These are phyloP conservation scores for Charanyca ferruginea DNA, from an alignment of 2,888 invertebrate genomes.

Conservation along the genomic window DNA sequence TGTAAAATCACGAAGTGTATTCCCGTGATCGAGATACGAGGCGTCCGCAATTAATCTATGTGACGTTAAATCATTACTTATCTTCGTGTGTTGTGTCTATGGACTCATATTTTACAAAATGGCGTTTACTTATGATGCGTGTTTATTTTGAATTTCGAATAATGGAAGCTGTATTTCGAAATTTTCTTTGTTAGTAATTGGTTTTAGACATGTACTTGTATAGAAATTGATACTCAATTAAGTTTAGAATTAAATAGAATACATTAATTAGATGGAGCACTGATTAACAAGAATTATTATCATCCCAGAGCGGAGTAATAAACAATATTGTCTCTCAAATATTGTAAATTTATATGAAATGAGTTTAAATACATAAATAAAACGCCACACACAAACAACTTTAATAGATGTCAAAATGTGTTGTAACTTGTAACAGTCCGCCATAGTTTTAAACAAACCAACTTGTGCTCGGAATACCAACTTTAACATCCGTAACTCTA, in stretches of 20 bases:
- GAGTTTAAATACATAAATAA: background rate
- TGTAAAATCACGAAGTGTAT: slow-evolving; percentile 56
- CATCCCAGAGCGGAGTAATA: background rate
- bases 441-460: slow-evolving; percentile 55
- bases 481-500: slow-evolving; percentile 64
- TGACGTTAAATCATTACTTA: slow-evolving; percentile 67
- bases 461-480: slow-evolving; percentile 58
- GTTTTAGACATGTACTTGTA: background rate
- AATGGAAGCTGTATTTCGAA: slow-evolving; percentile 27
- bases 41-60: slow-evolving; percentile 59
- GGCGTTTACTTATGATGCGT: slow-evolving; percentile 26
- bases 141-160: slow-evolving; percentile 52
- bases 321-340: background rate
- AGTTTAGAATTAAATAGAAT: too few species aligned
- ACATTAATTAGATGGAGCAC: background rate
- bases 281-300: background rate
- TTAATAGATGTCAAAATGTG: slow-evolving; percentile 50
- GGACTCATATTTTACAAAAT: slow-evolving; percentile 59
- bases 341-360: too few species aligned
- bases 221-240: too few species aligned
- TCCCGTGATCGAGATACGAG: slow-evolving; percentile 54
- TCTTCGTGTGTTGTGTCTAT: slow-evolving; percentile 59
- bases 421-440: slow-evolving; percentile 32
- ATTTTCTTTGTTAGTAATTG: background rate
- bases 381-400: slow-evolving; percentile 20